Percentiles rank a stretch among this genome's conserved stretches.
Conservation (phyloP, 2,113 vertebrate genomes). For the Drymodes brunneopygia region DNA sequence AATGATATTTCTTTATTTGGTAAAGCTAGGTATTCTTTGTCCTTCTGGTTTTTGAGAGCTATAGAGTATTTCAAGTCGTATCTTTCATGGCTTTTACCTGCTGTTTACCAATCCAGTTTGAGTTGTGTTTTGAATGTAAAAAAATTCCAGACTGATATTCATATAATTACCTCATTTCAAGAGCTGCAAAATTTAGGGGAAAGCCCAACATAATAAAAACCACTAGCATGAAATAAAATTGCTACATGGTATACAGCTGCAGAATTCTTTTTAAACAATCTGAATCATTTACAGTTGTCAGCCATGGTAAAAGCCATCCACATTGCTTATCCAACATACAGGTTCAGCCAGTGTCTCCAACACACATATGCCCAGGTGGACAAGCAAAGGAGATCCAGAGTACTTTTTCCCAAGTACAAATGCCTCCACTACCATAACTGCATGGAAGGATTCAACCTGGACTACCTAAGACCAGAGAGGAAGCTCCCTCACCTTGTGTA, state of each 20-base stretch:
- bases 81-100: not conserved
- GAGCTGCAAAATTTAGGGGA: not conserved
- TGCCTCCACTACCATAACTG: not conserved
- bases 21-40: not conserved
- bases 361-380: accelerated
- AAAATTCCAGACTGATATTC: not conserved
- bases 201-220: not conserved
- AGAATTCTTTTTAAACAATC: not conserved
- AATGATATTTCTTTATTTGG: not conserved
- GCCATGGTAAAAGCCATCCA: not conserved
- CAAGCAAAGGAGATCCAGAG: not conserved
- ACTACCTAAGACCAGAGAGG: not conserved
- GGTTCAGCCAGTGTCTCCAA: not conserved
- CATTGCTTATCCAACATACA: not conserved
- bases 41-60: not conserved
- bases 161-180: not conserved
- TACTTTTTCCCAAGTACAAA: not conserved
- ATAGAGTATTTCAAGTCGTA: not conserved
- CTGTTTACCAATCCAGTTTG: not conserved
- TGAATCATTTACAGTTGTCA: not conserved
- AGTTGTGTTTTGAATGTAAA: not conserved
- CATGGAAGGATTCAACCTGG: not conserved
- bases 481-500: not conserved
- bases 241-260: not conserved
- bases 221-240: not conserved